phyloP scores from a whole-genome alignment of 2,113 vertebrate genomes.

The Oriolus oriolus region DNA sequence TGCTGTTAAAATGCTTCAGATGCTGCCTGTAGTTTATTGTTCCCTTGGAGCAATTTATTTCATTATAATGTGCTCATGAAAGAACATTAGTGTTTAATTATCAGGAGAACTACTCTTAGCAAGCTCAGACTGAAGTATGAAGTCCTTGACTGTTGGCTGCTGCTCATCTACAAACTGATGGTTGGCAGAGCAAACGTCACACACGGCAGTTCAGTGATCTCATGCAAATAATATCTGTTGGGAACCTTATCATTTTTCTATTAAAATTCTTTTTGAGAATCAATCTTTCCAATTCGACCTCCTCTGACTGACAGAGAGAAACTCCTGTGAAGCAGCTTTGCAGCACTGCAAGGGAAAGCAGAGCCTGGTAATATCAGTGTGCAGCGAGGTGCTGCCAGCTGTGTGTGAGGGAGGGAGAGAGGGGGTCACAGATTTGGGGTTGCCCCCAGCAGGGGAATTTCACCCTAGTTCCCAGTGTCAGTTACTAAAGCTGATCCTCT shows the following conservation, averaged over 20 bases:
- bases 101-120: conserved; percentile 49
- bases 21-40: conserved; percentile 54
- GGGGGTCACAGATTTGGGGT: neutral
- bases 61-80: conserved; percentile 59
- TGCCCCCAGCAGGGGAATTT: neutral
- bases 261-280: neutral
- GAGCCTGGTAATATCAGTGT: neutral
- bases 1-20: conserved; percentile 38
- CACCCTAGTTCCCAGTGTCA: neutral
- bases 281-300: neutral
- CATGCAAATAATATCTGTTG: neutral
- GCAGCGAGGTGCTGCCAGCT: neutral
- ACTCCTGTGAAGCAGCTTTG: neutral
- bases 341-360: neutral
- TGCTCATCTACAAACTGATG: neutral
- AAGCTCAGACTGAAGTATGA: neutral
- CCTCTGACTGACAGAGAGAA: neutral
- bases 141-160: conserved; percentile 14
- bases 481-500: neutral
- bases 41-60: conserved; percentile 62
- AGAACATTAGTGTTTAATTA: conserved; percentile 62
- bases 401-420: neutral
- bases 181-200: neutral
- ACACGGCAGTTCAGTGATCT: neutral
- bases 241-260: neutral